Percentiles rank a stretch among this genome's conserved stretches.
phyloP scores from a whole-genome alignment of 1,140 invertebrate genomes.

The Lordiphosa stackelbergi region DNA sequence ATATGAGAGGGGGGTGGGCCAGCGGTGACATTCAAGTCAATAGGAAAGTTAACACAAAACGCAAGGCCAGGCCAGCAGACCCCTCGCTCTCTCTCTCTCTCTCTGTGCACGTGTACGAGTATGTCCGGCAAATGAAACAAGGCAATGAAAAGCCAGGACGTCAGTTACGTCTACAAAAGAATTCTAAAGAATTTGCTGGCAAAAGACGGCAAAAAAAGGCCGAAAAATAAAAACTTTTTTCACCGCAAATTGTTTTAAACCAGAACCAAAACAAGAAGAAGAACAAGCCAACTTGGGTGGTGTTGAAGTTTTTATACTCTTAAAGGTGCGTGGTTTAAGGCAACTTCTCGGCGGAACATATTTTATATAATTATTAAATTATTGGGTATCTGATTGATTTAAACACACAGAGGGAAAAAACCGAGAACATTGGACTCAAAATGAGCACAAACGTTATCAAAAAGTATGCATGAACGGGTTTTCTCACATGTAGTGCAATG shows the following conservation, averaged over 20 bases:
- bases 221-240: constrained; percentile 18
- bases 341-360: too few relatives aligned
- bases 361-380: too few relatives aligned
- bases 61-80: constrained; percentile 1
- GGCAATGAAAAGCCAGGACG: constrained; percentile 19
- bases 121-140: constrained; percentile 15
- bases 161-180: constrained; percentile 28
- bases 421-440: too few relatives aligned
- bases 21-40: constrained; percentile 35
- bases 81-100: not conserved
- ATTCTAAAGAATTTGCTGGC: constrained; percentile 35
- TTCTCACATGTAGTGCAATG: too few relatives aligned
- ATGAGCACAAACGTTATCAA: too few relatives aligned
- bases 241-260: constrained; percentile 64
- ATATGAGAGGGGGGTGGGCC: constrained; percentile 5
- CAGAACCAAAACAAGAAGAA: constrained; percentile 33
- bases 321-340: too few relatives aligned
- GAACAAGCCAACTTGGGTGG: constrained; percentile 13
- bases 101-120: constrained; percentile 20
- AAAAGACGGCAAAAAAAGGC: constrained; percentile 11
- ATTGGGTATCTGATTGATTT: too few relatives aligned
- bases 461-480: too few relatives aligned
- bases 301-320: constrained; percentile 6
- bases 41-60: constrained; percentile 32
- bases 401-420: too few relatives aligned